These are phyloP conservation scores for Troilus luridus DNA, from an alignment of 2,888 invertebrate species.

Conservation along the genomic window DNA sequence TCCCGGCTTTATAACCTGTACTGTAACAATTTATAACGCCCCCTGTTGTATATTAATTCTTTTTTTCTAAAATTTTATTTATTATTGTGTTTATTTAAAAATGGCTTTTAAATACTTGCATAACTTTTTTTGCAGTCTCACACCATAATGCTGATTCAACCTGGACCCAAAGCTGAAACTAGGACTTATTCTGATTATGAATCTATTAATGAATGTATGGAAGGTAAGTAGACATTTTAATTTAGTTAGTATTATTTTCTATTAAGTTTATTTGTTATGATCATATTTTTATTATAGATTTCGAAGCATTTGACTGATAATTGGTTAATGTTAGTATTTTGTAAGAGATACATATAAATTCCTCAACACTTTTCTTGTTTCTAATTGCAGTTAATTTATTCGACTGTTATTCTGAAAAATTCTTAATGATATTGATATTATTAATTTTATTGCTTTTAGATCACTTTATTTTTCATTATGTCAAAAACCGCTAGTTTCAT, in stretches of 20 bases:
- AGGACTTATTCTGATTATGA: constrained; percentile 99
- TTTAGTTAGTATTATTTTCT: background rate
- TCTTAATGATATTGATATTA: no score
- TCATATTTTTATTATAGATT: background rate
- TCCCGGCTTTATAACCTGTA: constrained; percentile 38
- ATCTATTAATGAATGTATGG: constrained; percentile 97
- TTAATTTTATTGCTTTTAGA: no score
- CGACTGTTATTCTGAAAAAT: no score
- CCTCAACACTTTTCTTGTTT: no score
- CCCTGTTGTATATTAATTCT: background rate
- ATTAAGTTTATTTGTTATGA: background rate
- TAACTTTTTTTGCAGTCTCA: constrained; percentile 81
- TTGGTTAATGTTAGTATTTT: no score
- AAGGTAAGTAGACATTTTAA: constrained; percentile 75
- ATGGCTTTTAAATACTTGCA: background rate
- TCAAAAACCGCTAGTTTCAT: no score
- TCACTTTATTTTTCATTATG: no score
- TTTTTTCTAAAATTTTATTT: background rate
- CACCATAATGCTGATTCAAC: constrained; percentile 96
- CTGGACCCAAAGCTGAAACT: constrained; percentile 93
- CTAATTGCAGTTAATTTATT: no score
- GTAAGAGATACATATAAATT: no score
- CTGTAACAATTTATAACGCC: background rate
- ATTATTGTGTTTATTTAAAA: background rate
- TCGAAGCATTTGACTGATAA: no score